phyloP scores from a whole-genome alignment of 2,113 vertebrate genomes.

The Aphyosemion australe region DNA sequence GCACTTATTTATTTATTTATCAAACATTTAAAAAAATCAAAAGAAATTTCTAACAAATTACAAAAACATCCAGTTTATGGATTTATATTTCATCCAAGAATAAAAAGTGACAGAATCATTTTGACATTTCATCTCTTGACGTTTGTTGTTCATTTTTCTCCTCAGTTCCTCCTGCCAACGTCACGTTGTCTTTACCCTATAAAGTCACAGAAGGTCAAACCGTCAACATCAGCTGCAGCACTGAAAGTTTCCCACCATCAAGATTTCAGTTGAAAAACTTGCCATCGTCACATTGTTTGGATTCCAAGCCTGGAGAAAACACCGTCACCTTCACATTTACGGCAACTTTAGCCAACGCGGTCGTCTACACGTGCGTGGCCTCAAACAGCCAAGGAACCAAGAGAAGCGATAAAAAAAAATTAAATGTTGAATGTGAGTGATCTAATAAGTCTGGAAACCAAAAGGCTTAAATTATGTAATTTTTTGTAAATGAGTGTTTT shows the following conservation, averaged over 20 bases:
- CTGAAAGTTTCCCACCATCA: slow-evolving; percentile 54
- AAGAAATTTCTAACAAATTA: too few species aligned
- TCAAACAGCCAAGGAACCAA: slow-evolving; percentile 12
- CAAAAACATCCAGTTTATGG: too few species aligned
- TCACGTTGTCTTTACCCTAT: slow-evolving; percentile 20
- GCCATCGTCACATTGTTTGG: too few species aligned
- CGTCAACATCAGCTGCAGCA: slow-evolving; percentile 42
- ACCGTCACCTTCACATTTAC: background rate
- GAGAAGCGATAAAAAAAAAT: accelerated
- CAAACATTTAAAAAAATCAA: too few species aligned
- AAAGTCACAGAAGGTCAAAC: slow-evolving; percentile 30
- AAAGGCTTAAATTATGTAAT: too few species aligned
- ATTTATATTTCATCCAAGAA: too few species aligned
- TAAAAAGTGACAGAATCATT: too few species aligned
- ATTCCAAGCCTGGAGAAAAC: background rate
- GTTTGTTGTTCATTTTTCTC: too few species aligned
- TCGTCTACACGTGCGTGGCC: slow-evolving; percentile 55
- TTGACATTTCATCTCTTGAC: too few species aligned
- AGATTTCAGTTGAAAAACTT: background rate
- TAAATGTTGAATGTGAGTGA: slow-evolving; percentile 66
- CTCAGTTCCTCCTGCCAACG: slow-evolving; percentile 61
- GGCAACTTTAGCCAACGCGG: slow-evolving; percentile 6
- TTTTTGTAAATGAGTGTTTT: too few species aligned
- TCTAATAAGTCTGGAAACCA: too few species aligned
- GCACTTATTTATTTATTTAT: too few species aligned